A percentile compares a stretch with the other conserved stretches of the same genome.
phyloP scores from a whole-genome alignment of 2,113 vertebrate genomes.

The Misgurnus anguillicaudatus region DNA sequence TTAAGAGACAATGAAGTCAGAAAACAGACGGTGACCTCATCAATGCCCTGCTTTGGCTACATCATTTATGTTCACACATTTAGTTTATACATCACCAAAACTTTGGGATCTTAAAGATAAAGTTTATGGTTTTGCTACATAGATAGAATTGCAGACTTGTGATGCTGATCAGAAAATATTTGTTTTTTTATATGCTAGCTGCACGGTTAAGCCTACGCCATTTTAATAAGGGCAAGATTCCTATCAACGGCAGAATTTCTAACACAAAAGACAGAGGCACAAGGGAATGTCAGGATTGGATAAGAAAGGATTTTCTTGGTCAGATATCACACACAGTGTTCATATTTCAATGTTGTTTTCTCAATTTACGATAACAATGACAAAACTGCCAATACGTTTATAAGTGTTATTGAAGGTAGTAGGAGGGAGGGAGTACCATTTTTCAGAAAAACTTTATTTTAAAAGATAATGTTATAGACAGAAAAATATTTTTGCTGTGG shows the following conservation, averaged over 20 bases:
- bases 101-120: too few relatives aligned
- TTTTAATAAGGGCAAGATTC: conserved; percentile 20
- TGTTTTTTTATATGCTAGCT: too few relatives aligned
- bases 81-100: too few relatives aligned
- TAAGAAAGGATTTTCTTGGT: background rate
- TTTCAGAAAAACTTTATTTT: too few relatives aligned
- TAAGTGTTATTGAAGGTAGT: too few relatives aligned
- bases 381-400: background rate
- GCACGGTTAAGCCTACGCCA: background rate
- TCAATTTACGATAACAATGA: background rate
- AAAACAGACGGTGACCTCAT: background rate
- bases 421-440: too few relatives aligned
- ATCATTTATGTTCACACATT: background rate
- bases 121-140: too few relatives aligned
- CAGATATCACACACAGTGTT: conserved; percentile 19
- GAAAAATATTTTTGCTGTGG: too few relatives aligned
- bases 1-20: background rate
- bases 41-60: background rate
- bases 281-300: conserved; percentile 24
- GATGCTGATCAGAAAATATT: too few relatives aligned
- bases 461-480: too few relatives aligned
- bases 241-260: background rate
- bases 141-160: too few relatives aligned
- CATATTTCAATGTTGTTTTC: conserved; percentile 17
- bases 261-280: background rate